Base-by-base conservation (phyloP, 2,888 invertebrate species). In the Brachynemurus nebulosus region DNA sequence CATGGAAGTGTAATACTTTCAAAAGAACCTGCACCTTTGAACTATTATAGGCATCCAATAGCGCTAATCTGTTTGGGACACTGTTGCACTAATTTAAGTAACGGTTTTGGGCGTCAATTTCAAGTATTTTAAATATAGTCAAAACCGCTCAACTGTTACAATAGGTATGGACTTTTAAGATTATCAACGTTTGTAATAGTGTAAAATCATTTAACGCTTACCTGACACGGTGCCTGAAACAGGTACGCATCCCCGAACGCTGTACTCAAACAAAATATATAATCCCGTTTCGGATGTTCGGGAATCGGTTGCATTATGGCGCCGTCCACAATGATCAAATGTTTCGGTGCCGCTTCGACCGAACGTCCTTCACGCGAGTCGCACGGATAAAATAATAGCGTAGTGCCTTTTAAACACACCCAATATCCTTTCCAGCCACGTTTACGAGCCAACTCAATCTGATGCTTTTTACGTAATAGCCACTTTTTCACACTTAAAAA, bases 341-440 rank as follows among this genome's bases (percentile, higher is more conserved):
- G 92, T 67, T 91, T 91, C 43, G 92, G 92, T 36, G 91, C 89
- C 30, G 90, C 86, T 63, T 92, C 92, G 50, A 90, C 89, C 27
- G 86, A 85, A 50, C 86, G 76, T 38, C 86, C 86, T 63, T 91
- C 91, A 50, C 90, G 80, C 35, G 89, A 89, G 65, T 92, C 91
- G 66, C 91, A 92, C 2, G 91, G 91, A 68, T 95, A 95, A 70
- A 96, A 96, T 47, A 95, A 78, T 47, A 96, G 71, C 38, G 93
- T 93, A 47, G 93, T 95, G 54, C 96, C 96, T 67, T 95, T 96
- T 56, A 97, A 72, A 66, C 93, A 95, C 44, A 96, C 95, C 95
- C 95, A 96, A 67, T 96, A 96, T 51, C 92, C 92, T 67, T 95
- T 95, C 96, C 96, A 97, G 52, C 91, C 93, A 36, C 95, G 78